Evolutionary conservation across 2,113 vertebrate species (phyloP).

Genomic region (Nothocercus julius): DNA sequence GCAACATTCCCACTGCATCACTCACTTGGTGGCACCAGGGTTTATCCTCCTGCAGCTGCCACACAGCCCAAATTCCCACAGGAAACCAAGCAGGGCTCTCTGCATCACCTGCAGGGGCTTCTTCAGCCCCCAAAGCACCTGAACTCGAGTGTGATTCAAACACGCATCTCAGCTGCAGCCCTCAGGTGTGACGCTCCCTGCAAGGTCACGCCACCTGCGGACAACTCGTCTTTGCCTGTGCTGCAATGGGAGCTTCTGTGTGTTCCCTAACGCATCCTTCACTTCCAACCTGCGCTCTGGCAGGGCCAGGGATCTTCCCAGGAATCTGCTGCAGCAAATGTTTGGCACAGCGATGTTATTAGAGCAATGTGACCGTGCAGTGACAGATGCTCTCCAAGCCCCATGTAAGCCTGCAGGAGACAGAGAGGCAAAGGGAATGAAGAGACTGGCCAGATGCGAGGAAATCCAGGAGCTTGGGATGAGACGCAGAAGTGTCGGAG

Average conservation of each 20-base stretch:
- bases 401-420: background rate
- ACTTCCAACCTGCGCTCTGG: background rate
- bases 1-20: background rate
- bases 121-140: background rate
- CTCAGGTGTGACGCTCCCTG: background rate
- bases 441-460: background rate
- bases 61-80: background rate
- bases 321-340: background rate
- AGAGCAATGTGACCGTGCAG: background rate
- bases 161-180: accelerated
- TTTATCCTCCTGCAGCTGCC: background rate
- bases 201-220: background rate
- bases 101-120: accelerated
- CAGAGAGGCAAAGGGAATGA: background rate
- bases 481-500: slow-evolving; percentile 18
- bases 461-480: slow-evolving; percentile 14
- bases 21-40: background rate
- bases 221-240: background rate
- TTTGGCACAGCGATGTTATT: background rate
- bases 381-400: slow-evolving; percentile 2
- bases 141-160: background rate
- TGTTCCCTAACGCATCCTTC: background rate
- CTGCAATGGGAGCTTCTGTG: background rate
- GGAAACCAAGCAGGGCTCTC: background rate
- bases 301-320: background rate